A percentile compares a stretch with the other conserved stretches of the same genome.
Conservation (phyloP, 1,140 invertebrate species). For the Saccostrea glomerata region DNA sequence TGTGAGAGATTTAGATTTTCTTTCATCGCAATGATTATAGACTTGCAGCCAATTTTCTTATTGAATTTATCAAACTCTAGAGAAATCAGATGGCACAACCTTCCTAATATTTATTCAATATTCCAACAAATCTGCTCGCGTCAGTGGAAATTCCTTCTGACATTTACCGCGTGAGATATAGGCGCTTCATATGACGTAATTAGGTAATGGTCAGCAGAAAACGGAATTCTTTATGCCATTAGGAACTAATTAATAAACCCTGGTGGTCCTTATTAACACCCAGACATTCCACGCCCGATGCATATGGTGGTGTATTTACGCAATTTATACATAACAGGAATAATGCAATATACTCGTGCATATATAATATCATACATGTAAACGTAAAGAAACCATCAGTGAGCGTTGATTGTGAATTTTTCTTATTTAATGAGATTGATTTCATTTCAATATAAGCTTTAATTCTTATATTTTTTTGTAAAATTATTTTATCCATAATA, state of each 20-base stretch:
- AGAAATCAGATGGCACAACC: neutral
- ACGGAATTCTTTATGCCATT: neutral
- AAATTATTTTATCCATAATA: too few species aligned
- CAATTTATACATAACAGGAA: neutral
- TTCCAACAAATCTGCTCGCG: neutral
- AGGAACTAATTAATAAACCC: neutral
- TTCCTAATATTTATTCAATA: slow-evolving; percentile 15
- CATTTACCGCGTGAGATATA: neutral
- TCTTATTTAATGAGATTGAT: too few species aligned
- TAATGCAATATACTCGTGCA: too few species aligned
- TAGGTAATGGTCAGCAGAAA: neutral
- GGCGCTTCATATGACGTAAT: neutral
- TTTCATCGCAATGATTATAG: neutral
- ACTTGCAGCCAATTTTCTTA: neutral
- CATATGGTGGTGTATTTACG: neutral
- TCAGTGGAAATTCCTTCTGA: neutral
- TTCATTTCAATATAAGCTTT: too few species aligned
- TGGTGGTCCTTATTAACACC: neutral
- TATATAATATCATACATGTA: too few species aligned
- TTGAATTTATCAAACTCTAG: neutral
- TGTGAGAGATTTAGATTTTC: neutral
- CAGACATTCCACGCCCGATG: neutral
- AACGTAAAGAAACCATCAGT: too few species aligned
- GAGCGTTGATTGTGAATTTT: too few species aligned
- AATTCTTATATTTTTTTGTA: too few species aligned